These are phyloP conservation scores for Sphenopsis melanotis DNA, from an alignment of 2,797 vertebrate genomes.

Conservation along the genomic window DNA sequence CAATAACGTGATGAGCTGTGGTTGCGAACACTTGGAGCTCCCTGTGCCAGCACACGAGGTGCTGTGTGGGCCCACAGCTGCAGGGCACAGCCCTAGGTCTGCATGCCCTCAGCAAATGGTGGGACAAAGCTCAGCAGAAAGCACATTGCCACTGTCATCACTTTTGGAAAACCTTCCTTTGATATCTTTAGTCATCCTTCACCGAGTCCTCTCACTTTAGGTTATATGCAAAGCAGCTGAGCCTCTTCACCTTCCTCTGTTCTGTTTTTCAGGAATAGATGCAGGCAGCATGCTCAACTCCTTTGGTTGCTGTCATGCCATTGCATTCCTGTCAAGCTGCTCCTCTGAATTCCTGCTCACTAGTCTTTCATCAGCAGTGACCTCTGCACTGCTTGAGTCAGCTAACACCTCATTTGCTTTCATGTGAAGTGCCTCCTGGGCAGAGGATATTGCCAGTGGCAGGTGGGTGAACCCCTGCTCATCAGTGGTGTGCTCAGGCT, in stretches of 20 bases:
- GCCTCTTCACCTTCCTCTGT: conserved; percentile 1
- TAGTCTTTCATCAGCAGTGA: conserved; percentile 43
- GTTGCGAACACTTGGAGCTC: neutral
- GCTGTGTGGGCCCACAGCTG: neutral
- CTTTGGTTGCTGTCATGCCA: neutral
- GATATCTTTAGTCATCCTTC: neutral
- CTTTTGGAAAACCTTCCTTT: neutral
- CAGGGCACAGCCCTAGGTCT: neutral
- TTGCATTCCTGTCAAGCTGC: conserved; percentile 38
- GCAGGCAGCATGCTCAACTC: neutral
- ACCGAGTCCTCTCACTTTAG: neutral
- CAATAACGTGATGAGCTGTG: neutral
- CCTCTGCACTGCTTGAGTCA: conserved; percentile 45
- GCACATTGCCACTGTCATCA: neutral
- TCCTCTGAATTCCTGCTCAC: conserved; percentile 36
- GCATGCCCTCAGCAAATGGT: neutral
- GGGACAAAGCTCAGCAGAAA: neutral
- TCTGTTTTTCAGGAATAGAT: conserved; percentile 6
- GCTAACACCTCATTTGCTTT: conserved; percentile 56
- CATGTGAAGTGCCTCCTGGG: conserved; percentile 30
- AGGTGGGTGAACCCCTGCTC: neutral
- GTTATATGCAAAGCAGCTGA: conserved; percentile 44
- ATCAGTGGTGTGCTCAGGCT: neutral
- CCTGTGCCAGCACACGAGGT: neutral
- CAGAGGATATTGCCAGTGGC: neutral